phyloP scores from a whole-genome alignment of 1,140 invertebrate genomes.

The Adoxophyes honmai region DNA sequence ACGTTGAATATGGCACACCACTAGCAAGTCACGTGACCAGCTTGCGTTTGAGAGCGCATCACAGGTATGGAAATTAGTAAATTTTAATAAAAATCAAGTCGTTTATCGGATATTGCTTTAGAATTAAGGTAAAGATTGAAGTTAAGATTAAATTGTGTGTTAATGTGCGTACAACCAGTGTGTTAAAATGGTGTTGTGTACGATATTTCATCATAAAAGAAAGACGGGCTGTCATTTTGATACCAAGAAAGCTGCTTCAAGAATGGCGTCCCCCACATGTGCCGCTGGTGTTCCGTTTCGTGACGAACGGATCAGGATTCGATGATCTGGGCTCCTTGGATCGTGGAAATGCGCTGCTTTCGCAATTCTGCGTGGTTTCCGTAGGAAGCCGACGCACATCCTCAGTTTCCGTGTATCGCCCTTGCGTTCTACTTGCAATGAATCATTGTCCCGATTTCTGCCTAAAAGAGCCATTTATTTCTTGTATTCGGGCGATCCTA shows the following conservation, averaged over 20 bases:
- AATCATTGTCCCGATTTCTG: slow-evolving; percentile 66
- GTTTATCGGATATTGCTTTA: slow-evolving; percentile 56
- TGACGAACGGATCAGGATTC: slow-evolving; percentile 53
- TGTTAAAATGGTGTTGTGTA: slow-evolving; percentile 57
- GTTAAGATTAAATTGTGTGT: slow-evolving; percentile 39
- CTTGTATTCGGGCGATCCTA: slow-evolving; percentile 22
- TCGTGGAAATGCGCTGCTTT: slow-evolving; percentile 39
- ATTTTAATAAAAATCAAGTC: slow-evolving; percentile 71
- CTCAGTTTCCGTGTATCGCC: slow-evolving; percentile 22
- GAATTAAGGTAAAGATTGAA: slow-evolving; percentile 62
- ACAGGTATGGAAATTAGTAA: slow-evolving; percentile 76
- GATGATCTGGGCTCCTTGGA: slow-evolving; percentile 60
- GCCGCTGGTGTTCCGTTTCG: slow-evolving; percentile 68
- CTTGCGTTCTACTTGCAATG: slow-evolving; percentile 39
- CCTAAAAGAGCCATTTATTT: slow-evolving; percentile 43
- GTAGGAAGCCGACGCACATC: slow-evolving; percentile 28
- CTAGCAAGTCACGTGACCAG: slow-evolving; percentile 74
- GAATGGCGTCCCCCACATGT: slow-evolving; percentile 78
- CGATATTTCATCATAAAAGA: slow-evolving; percentile 69
- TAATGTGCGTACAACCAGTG: slow-evolving; percentile 42
- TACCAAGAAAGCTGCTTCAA: slow-evolving; percentile 75
- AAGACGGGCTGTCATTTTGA: slow-evolving; percentile 59
- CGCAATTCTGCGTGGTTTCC: slow-evolving; percentile 29
- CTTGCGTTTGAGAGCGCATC: slow-evolving; percentile 77
- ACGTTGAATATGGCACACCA: slow-evolving; percentile 38